These are phyloP conservation scores for Corbicula japonica DNA, from an alignment of 2,888 invertebrate species.

Conservation along the genomic window DNA sequence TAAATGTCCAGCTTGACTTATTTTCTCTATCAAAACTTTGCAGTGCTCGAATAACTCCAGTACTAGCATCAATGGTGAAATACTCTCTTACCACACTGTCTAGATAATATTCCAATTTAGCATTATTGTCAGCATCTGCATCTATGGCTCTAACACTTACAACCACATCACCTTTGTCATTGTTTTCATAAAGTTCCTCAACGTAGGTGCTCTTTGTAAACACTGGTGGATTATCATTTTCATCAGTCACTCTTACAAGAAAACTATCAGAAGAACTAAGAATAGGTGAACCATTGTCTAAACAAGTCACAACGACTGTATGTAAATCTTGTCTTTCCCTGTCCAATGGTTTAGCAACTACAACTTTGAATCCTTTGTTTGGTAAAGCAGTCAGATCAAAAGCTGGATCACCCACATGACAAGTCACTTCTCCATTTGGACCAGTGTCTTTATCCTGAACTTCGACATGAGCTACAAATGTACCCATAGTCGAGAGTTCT, in stretches of 20 bases:
- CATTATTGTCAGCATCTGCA: slow-evolving; percentile 85
- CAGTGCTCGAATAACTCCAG: slow-evolving; percentile 75
- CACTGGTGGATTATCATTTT: slow-evolving; percentile 96
- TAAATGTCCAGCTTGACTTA: slow-evolving; percentile 69
- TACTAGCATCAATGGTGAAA: slow-evolving; percentile 62
- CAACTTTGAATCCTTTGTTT: slow-evolving; percentile 81
- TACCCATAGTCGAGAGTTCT: slow-evolving; percentile 78
- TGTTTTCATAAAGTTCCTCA: slow-evolving; percentile 74
- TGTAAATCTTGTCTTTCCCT: slow-evolving; percentile 76
- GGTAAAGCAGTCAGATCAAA: slow-evolving; percentile 74
- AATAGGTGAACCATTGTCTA: slow-evolving; percentile 88
- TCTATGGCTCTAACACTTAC: slow-evolving; percentile 95
- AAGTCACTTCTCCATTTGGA: slow-evolving; percentile 72
- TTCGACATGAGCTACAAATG: slow-evolving; percentile 82
- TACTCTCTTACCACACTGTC: slow-evolving; percentile 89
- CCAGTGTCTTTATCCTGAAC: slow-evolving; percentile 84
- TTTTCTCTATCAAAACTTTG: slow-evolving; percentile 73
- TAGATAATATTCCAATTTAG: slow-evolving; percentile 71
- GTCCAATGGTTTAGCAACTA: slow-evolving; percentile 87
- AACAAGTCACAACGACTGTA: slow-evolving; percentile 87
- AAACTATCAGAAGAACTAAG: slow-evolving; percentile 73
- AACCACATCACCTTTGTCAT: slow-evolving; percentile 88
- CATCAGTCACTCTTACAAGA: slow-evolving; percentile 90
- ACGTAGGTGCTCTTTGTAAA: slow-evolving; percentile 88
- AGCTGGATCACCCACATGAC: slow-evolving; percentile 63